Percentiles rank a stretch among this genome's conserved stretches.
Evolutionary conservation across 2,888 invertebrate genomes (phyloP).

Genomic region (Drosophila greeni): DNA sequence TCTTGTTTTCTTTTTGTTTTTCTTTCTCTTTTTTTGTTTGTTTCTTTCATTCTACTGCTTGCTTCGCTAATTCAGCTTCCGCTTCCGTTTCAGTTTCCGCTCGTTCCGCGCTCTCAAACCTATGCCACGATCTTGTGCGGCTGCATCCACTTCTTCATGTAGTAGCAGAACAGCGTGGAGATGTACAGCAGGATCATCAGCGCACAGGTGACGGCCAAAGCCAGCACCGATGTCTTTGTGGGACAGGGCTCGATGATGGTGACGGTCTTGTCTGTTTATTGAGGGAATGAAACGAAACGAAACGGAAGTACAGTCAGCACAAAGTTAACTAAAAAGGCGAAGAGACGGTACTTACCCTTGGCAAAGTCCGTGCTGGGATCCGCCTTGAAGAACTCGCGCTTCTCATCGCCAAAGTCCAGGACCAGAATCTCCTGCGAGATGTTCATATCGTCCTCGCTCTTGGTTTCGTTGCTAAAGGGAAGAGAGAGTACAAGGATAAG

Average conservation of each 20-base stretch:
- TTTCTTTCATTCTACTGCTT: constrained; percentile 23
- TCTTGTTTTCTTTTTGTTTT: constrained; percentile 16
- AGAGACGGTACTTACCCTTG: constrained; percentile 81
- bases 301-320: constrained; percentile 7
- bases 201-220: constrained; percentile 93
- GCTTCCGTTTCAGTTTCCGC: constrained; percentile 18
- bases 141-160: constrained; percentile 94
- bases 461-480: constrained; percentile 81
- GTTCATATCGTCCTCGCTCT: constrained; percentile 86
- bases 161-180: constrained; percentile 94
- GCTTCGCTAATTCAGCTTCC: background rate
- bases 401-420: constrained; percentile 94
- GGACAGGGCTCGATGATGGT: constrained; percentile 95
- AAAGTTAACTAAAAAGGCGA: no score
- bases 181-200: constrained; percentile 92
- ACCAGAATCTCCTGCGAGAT: constrained; percentile 96
- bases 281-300: background rate
- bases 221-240: constrained; percentile 93
- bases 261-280: constrained; percentile 88
- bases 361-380: constrained; percentile 87
- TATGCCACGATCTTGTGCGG: constrained; percentile 89
- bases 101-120: constrained; percentile 58
- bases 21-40: constrained; percentile 22
- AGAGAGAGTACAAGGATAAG: background rate
- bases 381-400: constrained; percentile 87